These are phyloP conservation scores for Macrophya annulata DNA, from an alignment of 2,888 invertebrate genomes.

Conservation along the genomic window DNA sequence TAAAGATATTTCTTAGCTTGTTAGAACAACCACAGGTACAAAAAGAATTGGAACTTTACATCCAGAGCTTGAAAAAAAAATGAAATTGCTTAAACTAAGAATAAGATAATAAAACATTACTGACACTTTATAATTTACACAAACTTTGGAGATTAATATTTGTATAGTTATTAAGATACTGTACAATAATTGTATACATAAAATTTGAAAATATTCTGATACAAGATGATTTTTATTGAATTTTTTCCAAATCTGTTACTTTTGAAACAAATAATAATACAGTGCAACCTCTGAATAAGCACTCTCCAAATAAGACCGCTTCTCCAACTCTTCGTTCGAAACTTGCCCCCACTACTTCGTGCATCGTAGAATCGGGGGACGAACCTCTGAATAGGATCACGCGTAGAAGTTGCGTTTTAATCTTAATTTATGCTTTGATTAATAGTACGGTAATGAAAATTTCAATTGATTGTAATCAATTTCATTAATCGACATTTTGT, in stretches of 20 bases:
- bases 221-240: neutral
- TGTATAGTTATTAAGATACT: neutral
- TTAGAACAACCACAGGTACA: constrained; percentile 86
- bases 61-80: constrained; percentile 83
- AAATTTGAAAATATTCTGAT: constrained; percentile 26
- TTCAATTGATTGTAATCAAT: no score
- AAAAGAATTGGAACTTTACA: constrained; percentile 86
- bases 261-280: neutral
- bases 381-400: no score
- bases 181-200: neutral
- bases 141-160: neutral
- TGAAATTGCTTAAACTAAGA: neutral
- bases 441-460: no score
- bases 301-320: no score
- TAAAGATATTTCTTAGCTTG: constrained; percentile 83
- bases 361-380: no score
- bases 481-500: no score
- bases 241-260: neutral
- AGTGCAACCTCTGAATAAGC: no score
- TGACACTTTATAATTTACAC: neutral
- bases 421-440: no score
- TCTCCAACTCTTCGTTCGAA: no score
- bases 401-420: no score
- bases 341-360: no score
- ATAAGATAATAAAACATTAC: neutral